These are phyloP conservation scores for Morone saxatilis DNA, from an alignment of 2,113 vertebrate species.

Conservation along the genomic window DNA sequence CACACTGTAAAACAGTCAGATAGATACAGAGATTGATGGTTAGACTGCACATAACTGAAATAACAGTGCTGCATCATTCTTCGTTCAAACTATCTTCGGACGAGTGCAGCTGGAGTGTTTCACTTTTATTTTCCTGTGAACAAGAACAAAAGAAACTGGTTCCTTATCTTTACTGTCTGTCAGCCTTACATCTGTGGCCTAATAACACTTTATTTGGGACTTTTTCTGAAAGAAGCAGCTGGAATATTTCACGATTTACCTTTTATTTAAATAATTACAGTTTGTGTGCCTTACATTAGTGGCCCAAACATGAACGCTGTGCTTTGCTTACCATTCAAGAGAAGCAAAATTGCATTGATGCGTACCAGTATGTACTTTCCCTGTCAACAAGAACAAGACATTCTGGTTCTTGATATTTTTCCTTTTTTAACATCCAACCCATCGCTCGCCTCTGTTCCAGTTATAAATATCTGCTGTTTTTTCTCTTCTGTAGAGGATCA, in stretches of 20 bases:
- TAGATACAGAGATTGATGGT: slow-evolving; percentile 27
- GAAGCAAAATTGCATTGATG: background rate
- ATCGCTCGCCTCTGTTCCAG: background rate
- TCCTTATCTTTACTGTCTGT: slow-evolving; percentile 37
- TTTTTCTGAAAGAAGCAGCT: slow-evolving; percentile 9
- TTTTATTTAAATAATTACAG: background rate
- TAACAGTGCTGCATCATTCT: background rate
- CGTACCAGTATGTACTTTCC: background rate
- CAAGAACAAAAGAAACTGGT: slow-evolving; percentile 22
- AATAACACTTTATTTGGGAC: background rate
- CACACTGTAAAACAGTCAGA: slow-evolving; percentile 43
- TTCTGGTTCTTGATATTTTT: slow-evolving; percentile 10
- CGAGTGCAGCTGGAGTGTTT: slow-evolving; percentile 10
- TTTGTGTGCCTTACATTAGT: background rate
- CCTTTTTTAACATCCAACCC: background rate
- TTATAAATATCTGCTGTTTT: slow-evolving; percentile 41
- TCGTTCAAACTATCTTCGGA: background rate
- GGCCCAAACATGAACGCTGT: background rate
- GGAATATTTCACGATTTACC: background rate
- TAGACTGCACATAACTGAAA: background rate
- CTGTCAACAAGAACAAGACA: slow-evolving; percentile 35
- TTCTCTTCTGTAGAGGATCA: background rate
- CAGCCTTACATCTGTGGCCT: background rate
- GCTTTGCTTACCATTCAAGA: background rate
- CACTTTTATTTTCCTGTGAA: slow-evolving; percentile 27